A percentile compares a stretch with the other conserved stretches of the same genome.
Conservation (phyloP, 1,140 invertebrate species). For the Charaxes varanes region DNA sequence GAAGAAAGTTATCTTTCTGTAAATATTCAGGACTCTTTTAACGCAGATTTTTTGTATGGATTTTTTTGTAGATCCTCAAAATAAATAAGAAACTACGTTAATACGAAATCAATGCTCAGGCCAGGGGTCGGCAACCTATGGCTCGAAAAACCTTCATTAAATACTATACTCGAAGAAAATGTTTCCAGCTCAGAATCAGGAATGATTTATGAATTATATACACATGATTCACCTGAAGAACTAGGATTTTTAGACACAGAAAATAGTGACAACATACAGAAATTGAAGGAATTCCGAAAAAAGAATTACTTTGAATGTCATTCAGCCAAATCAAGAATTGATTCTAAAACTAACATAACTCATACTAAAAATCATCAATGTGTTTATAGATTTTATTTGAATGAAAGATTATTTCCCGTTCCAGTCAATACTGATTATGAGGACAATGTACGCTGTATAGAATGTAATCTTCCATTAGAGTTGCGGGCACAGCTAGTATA, state of each 20-base stretch:
- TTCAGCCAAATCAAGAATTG: slow-evolving; percentile 45
- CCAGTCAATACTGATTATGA: slow-evolving; percentile 45
- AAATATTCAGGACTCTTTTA: no score
- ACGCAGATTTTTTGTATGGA: no score
- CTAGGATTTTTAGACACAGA: slow-evolving; percentile 28
- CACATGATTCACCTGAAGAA: slow-evolving; percentile 27
- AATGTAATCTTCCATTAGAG: slow-evolving; percentile 53
- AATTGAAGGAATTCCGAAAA: slow-evolving; percentile 51
- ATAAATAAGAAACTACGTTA: no score
- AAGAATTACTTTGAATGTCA: slow-evolving; percentile 67
- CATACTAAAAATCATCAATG: slow-evolving; percentile 47
- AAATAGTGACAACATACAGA: slow-evolving; percentile 29
- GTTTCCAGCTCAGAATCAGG: slow-evolving; percentile 14
- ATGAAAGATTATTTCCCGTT: slow-evolving; percentile 55
- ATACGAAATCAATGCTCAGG: no score
- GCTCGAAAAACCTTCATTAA: no score
- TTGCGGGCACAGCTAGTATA: no score
- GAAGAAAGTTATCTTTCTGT: no score
- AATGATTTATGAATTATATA: slow-evolving; percentile 19
- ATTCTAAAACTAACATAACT: slow-evolving; percentile 29
- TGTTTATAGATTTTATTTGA: slow-evolving; percentile 60
- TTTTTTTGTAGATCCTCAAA: no score
- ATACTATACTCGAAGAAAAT: no score
- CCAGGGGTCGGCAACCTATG: no score
- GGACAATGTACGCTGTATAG: slow-evolving; percentile 45